Conservation (phyloP, 2,797 vertebrate genomes). For the Pangasius sanitwongsei region DNA sequence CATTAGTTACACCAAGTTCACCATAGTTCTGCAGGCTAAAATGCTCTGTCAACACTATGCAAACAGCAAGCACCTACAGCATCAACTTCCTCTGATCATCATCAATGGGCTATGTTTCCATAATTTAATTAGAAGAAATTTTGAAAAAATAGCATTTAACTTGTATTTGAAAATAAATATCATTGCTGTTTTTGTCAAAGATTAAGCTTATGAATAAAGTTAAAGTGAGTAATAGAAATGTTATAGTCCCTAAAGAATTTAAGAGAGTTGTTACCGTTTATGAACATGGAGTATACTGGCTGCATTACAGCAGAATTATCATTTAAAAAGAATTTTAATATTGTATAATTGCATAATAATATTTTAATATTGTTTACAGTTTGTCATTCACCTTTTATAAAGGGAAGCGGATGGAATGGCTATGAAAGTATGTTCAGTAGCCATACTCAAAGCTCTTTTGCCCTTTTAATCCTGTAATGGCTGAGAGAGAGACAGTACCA, state of each 20-base stretch:
- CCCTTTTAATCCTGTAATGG: constrained; percentile 35
- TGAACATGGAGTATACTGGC: background rate
- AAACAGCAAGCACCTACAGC: background rate
- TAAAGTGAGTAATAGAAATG: background rate
- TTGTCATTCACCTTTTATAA: background rate
- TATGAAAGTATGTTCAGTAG: background rate
- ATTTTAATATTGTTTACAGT: background rate
- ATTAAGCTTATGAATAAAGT: background rate
- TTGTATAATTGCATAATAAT: too few relatives aligned
- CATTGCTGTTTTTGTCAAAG: background rate
- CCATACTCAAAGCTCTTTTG: constrained; percentile 1
- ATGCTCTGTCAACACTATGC: constrained; percentile 66
- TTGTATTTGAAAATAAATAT: background rate
- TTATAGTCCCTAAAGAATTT: background rate
- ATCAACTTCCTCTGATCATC: background rate
- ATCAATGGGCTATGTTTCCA: background rate
- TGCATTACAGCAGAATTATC: background rate
- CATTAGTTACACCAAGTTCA: constrained; percentile 62
- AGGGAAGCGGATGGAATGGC: background rate
- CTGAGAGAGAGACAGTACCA: constrained; percentile 26
- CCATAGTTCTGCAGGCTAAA: constrained; percentile 57
- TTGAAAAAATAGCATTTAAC: background rate
- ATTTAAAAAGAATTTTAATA: background rate
- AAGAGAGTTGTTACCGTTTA: background rate
- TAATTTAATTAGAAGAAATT: background rate